phyloP scores from a whole-genome alignment of 2,797 vertebrate genomes.

The Menidia menidia region DNA sequence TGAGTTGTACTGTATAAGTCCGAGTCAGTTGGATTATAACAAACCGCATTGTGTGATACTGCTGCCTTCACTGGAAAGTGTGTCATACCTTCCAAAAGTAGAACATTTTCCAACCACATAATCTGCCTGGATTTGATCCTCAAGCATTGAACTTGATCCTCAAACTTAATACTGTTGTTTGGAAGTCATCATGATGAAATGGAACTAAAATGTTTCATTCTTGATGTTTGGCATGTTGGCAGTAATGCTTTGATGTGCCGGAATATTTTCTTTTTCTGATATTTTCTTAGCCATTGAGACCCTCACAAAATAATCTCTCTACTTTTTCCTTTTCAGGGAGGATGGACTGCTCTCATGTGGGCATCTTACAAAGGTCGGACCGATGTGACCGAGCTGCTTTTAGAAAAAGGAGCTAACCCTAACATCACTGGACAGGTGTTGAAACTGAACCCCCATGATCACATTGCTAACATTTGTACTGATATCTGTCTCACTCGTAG shows the following conservation, averaged over 20 bases:
- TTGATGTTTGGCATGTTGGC: neutral
- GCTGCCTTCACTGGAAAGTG: slow-evolving; percentile 57
- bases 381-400: slow-evolving; percentile 89
- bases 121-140: slow-evolving; percentile 26
- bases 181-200: neutral
- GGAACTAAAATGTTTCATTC: neutral
- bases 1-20: slow-evolving; percentile 52
- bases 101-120: slow-evolving; percentile 61
- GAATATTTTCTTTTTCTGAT: neutral
- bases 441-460: slow-evolving; percentile 4
- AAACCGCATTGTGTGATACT: slow-evolving; percentile 53
- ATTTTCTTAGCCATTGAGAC: neutral
- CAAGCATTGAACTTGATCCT: neutral
- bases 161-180: neutral
- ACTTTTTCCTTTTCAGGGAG: slow-evolving; percentile 83
- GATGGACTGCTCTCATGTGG: slow-evolving; percentile 99
- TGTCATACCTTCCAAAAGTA: slow-evolving; percentile 70
- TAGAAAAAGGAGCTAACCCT: slow-evolving; percentile 93
- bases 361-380: slow-evolving; percentile 93
- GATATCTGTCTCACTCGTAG: neutral
- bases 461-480: neutral
- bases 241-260: neutral
- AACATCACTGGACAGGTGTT: slow-evolving; percentile 96
- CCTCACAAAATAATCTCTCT: neutral
- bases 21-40: slow-evolving; percentile 61